phyloP scores from a whole-genome alignment of 2,888 invertebrate species.

The Meta bourneti region DNA sequence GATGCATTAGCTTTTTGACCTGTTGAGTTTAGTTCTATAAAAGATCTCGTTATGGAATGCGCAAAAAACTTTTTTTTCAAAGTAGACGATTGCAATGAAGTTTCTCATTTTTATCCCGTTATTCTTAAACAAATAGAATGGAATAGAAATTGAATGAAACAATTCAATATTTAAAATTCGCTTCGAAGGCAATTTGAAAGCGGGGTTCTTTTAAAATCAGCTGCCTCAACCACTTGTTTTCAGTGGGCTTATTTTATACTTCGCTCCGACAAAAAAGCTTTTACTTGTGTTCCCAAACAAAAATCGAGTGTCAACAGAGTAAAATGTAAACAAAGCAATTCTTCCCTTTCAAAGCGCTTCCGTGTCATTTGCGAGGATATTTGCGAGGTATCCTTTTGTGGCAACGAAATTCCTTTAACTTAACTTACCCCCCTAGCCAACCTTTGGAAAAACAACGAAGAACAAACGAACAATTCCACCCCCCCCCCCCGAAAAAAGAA shows the following conservation, averaged over 20 bases:
- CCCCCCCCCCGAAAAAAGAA: background rate
- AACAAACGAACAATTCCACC: too few species aligned
- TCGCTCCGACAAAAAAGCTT: background rate
- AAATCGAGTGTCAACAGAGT: background rate
- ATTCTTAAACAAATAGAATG: too few species aligned
- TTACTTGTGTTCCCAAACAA: background rate
- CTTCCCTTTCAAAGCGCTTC: background rate
- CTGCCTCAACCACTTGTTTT: background rate
- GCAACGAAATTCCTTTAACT: background rate
- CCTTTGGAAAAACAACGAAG: background rate
- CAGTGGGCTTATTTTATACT: background rate
- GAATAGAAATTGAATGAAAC: too few species aligned
- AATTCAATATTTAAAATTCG: too few species aligned
- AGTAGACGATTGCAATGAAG: too few species aligned
- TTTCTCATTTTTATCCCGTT: too few species aligned
- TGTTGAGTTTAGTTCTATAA: too few species aligned
- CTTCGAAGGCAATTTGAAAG: too few species aligned
- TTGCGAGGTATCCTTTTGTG: slow-evolving; percentile 6
- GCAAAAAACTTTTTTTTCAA: too few species aligned
- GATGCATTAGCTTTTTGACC: too few species aligned
- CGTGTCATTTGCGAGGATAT: background rate
- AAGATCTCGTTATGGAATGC: too few species aligned
- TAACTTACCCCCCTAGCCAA: slow-evolving; percentile 3
- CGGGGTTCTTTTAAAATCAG: too few species aligned
- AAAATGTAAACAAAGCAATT: background rate